phyloP scores from a whole-genome alignment of 2,888 invertebrate species.

The Dendrolimus pini region DNA sequence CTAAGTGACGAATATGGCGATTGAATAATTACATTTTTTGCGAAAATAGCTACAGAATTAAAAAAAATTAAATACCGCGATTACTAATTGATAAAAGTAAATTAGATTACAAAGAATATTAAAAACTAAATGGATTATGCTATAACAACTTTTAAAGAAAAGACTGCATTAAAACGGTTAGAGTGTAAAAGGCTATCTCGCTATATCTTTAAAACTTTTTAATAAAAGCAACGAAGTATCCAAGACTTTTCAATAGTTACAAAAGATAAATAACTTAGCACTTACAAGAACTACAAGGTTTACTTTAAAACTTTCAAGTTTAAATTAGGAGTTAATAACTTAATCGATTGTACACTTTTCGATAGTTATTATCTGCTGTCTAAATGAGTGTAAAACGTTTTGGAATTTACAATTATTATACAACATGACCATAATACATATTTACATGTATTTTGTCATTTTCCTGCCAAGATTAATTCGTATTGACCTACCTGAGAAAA shows the following conservation, averaged over 20 bases:
- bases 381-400: no score
- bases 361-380: slow-evolving; percentile 1
- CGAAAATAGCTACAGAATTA: neutral
- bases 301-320: slow-evolving; percentile 27
- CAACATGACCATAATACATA: no score
- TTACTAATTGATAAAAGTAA: neutral
- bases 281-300: slow-evolving; percentile 36
- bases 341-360: slow-evolving; percentile 19
- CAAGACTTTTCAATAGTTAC: slow-evolving; percentile 27
- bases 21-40: no score
- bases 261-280: slow-evolving; percentile 39
- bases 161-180: no score
- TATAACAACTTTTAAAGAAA: no score
- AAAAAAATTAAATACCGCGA: neutral
- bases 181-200: neutral
- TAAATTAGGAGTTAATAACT: slow-evolving; percentile 27
- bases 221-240: slow-evolving; percentile 8
- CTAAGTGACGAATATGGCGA: no score
- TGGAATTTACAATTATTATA: no score
- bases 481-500: no score
- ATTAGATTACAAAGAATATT: no score
- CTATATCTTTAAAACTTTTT: neutral
- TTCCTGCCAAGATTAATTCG: no score
- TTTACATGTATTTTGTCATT: no score
- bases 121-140: no score